Base-by-base conservation (phyloP, 1,140 invertebrate genomes). In the Lasioglossum albipes region DNA sequence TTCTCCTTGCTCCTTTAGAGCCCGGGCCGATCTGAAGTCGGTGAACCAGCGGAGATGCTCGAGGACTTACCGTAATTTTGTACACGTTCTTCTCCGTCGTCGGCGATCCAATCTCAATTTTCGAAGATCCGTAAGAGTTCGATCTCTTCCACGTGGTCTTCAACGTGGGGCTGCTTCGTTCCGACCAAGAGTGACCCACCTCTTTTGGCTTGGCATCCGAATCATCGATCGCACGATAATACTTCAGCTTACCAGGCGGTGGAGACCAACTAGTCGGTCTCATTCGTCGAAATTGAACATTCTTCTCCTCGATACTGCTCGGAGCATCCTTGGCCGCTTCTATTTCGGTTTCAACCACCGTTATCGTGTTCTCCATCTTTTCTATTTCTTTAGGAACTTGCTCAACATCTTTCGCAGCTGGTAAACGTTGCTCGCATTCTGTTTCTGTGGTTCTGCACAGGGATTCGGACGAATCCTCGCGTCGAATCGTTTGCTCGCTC, bases 21-120 rank as follows among this genome's bases (percentile, higher is more conserved):
- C 54, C 92, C 90, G 90, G 93, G 27, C 89, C 94, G 64, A 95
- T 94, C 88, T 95, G 94, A 7, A 95, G 87, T 87, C 95, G 93
- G 89, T 95, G 95, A 31, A 95, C 92, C 42, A 94, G 84, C 22
- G 92, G 87, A 22, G 90, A 91, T 45, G 92, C 91, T n/a, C 83
- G 75, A 3, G 92, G 92, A 41, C 86, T 92, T 0, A 93, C 92
- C 0, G 90, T 93, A n/a, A 93, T 93, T 71, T 93, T 93, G 67
- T 91, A 93, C 18, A 93, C 85, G 72, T 93, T 93, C 9, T 68
- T 90, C 64, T 91, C 87, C 5, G 59, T 66, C 12, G n/a, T 45
- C 10, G 72, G 61, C 0, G 88, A 84, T n/a, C 84, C 79, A 18
- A 92, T 92, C n/a, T 91, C 91, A 36, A 92, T 87, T 69, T 82